A percentile compares a stretch with the other conserved stretches of the same genome.
phyloP scores from a whole-genome alignment of 2,113 vertebrate species.

The Phyllostomus discolor region DNA sequence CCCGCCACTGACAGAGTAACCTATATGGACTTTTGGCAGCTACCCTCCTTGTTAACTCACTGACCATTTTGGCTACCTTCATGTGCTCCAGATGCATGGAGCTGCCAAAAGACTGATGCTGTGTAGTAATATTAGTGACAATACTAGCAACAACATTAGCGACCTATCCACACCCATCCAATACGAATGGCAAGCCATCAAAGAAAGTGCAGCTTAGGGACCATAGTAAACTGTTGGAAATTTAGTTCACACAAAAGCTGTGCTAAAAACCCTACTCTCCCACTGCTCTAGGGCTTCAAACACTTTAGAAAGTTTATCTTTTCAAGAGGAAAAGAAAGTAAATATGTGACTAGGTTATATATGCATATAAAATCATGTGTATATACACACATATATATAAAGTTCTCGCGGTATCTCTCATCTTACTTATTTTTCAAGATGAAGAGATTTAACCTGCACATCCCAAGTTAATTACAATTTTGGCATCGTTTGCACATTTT shows the following conservation, averaged over 20 bases:
- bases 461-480: background rate
- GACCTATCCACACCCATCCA: background rate
- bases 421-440: background rate
- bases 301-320: background rate
- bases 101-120: background rate
- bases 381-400: background rate
- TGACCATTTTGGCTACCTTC: background rate
- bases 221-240: background rate
- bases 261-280: background rate
- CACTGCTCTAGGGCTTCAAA: background rate
- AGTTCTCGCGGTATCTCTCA: background rate
- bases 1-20: background rate
- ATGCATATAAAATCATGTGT: too few species aligned
- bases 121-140: background rate
- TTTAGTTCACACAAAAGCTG: background rate
- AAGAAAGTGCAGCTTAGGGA: background rate
- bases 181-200: background rate
- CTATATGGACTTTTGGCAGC: background rate
- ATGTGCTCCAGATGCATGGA: background rate
- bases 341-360: background rate
- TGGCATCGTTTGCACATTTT: background rate
- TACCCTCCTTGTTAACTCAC: background rate
- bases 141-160: background rate
- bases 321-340: background rate
- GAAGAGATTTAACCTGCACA: background rate